Percentiles rank a stretch among this genome's conserved stretches.
These are phyloP conservation scores for Bellardia pandia DNA, from an alignment of 2,888 invertebrate genomes.

Conservation along the genomic window DNA sequence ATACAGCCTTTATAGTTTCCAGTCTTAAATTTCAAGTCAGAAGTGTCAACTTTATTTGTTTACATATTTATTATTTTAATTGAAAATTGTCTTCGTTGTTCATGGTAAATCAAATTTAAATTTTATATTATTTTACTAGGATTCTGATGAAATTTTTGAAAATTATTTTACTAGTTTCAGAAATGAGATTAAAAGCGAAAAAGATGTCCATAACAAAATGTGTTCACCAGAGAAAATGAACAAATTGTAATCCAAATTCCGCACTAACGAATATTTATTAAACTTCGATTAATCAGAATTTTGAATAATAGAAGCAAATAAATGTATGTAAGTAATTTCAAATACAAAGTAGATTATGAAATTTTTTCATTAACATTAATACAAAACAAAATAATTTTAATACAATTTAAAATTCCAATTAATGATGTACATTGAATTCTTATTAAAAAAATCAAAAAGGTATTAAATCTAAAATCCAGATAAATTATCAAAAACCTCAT, in stretches of 20 bases:
- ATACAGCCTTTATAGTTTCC: no score
- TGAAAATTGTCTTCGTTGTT: no score
- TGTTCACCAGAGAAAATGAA: no score
- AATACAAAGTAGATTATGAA: conserved; percentile 36
- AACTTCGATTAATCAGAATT: conserved; percentile 41
- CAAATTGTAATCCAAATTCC: background rate
- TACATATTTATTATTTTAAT: no score
- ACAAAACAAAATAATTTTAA: background rate
- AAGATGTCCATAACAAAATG: no score
- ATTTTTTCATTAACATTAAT: background rate
- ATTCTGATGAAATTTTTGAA: no score
- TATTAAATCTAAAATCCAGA: conserved; percentile 32
- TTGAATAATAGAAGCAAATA: background rate
- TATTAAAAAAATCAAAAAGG: conserved; percentile 1
- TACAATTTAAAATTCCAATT: conserved; percentile 45
- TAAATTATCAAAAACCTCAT: conserved; percentile 17
- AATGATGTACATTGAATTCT: conserved; percentile 28
- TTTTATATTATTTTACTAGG: no score
- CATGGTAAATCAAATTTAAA: no score
- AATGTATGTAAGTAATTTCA: background rate
- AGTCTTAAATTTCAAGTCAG: no score
- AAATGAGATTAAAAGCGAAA: no score
- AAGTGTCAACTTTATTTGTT: no score
- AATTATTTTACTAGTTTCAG: no score
- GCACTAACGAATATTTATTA: background rate